phyloP scores from a whole-genome alignment of 2,113 vertebrate genomes.

The Lagopus muta region DNA sequence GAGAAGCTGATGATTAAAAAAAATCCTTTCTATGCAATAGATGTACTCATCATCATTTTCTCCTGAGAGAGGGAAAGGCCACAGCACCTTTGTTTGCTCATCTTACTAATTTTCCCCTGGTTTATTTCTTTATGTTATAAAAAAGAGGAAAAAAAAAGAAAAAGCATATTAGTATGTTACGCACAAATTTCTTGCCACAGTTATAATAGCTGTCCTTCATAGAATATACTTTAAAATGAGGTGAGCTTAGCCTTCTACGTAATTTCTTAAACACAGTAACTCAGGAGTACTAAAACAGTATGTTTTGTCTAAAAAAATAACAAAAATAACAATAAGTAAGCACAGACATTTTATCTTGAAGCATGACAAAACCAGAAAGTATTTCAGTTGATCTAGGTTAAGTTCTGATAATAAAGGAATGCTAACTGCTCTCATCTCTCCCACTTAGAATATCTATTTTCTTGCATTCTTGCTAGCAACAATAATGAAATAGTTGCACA shows the following conservation, averaged over 20 bases:
- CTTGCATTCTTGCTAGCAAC: neutral
- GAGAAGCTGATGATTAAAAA: neutral
- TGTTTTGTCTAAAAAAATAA: slow-evolving; percentile 18
- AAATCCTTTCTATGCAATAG: fast-evolving
- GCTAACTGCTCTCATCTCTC: slow-evolving; percentile 12
- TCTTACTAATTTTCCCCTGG: neutral
- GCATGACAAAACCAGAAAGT: slow-evolving; percentile 41
- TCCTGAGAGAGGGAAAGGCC: neutral
- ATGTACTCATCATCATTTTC: neutral
- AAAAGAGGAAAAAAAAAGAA: neutral
- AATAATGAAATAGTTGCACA: neutral
- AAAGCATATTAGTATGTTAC: neutral
- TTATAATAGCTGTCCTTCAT: neutral
- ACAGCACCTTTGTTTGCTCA: neutral
- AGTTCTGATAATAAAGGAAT: slow-evolving; percentile 38
- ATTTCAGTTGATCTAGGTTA: slow-evolving; percentile 37
- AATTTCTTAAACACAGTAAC: neutral
- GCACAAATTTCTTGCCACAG: neutral
- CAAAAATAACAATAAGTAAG: neutral
- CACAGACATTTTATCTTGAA: slow-evolving; percentile 19
- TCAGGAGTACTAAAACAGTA: slow-evolving; percentile 27
- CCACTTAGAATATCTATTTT: slow-evolving; percentile 4
- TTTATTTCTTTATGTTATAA: neutral
- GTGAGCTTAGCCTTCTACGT: neutral
- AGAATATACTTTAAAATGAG: neutral